These are phyloP conservation scores for Seira sanloemensis DNA, from an alignment of 2,888 invertebrate genomes.

Conservation along the genomic window DNA sequence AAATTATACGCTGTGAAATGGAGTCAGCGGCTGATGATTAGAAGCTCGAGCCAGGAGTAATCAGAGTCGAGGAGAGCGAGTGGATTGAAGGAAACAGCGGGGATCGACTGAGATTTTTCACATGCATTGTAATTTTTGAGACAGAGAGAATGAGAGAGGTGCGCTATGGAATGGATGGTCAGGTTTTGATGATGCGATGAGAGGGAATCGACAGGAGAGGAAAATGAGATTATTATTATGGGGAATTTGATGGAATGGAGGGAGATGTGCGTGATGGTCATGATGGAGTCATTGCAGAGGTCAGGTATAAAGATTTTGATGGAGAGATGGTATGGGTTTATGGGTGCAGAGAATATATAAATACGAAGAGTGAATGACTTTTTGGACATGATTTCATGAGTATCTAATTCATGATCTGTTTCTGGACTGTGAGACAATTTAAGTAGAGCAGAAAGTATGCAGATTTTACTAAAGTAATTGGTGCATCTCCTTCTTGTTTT, in stretches of 20 bases:
- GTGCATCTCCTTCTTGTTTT: too few species aligned
- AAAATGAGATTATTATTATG: neutral
- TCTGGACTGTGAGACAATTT: too few species aligned
- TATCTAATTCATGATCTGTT: too few species aligned
- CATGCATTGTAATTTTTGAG: neutral
- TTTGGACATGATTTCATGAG: too few species aligned
- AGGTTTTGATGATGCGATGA: too few species aligned
- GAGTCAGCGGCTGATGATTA: conserved; percentile 15
- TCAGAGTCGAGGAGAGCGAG: neutral
- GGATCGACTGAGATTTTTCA: neutral
- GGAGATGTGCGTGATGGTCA: neutral
- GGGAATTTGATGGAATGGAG: too few species aligned
- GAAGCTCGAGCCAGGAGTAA: neutral
- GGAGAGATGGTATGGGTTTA: too few species aligned
- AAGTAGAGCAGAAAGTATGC: too few species aligned
- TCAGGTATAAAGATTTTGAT: too few species aligned
- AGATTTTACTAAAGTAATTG: too few species aligned
- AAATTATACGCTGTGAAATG: neutral
- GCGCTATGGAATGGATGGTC: neutral
- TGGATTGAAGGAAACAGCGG: neutral
- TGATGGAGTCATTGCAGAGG: neutral
- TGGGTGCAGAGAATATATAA: too few species aligned
- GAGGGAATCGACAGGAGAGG: neutral
- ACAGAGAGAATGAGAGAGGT: conserved; percentile 15
- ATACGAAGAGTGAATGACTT: too few species aligned